Evolutionary conservation across 2,113 vertebrate genomes (phyloP), one percentile per base, ranked within the genome.

Genomic region (Tachycineta bicolor): DNA sequence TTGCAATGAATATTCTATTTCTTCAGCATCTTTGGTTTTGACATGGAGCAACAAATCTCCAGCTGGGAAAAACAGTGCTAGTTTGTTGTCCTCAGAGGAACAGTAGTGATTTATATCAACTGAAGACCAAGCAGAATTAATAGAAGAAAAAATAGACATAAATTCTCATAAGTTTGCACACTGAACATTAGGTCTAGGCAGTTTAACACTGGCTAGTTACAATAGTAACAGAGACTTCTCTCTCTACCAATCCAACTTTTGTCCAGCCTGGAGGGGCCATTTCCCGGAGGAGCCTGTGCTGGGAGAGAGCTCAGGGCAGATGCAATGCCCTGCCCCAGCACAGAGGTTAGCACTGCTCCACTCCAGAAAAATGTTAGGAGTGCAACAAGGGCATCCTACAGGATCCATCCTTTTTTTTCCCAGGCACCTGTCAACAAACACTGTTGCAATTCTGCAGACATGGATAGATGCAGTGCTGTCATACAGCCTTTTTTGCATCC

Each of bases 1-100:
- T 89, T 82, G n/a, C 77, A 87, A 69, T 53, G 28, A 86, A 58
- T 94, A 65, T 76, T 84, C 80, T 69, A 74, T 89, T 96, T 87
- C 68, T 86, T 90, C 84, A 93, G 5, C 59, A 41, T 53, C 46
- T 87, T 92, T 47, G n/a, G 31, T 89, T 83, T 85, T 2, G 10
- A 91, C 39, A 63, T 7, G 9, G 23, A 80, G 82, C 47, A 64
- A 55, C 14, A 93, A 85, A 79, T 70, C 17, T 43, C 63, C 63
- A 90, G 34, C 93, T 87, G 67, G 39, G 89, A 58, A 79, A 87
- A 90, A 20, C 34, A 53, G 33, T 8, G 17, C 23, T 53, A 65
- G 16, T 18, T 6, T 53, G 44, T 10, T 87, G 56, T 70, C 53
- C 63, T 91, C 44, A 82, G 37, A 82, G 44, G 43, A 89, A 37